These are phyloP conservation scores for Hyppa rectilinea DNA, from an alignment of 2,888 invertebrate genomes.

Conservation along the genomic window DNA sequence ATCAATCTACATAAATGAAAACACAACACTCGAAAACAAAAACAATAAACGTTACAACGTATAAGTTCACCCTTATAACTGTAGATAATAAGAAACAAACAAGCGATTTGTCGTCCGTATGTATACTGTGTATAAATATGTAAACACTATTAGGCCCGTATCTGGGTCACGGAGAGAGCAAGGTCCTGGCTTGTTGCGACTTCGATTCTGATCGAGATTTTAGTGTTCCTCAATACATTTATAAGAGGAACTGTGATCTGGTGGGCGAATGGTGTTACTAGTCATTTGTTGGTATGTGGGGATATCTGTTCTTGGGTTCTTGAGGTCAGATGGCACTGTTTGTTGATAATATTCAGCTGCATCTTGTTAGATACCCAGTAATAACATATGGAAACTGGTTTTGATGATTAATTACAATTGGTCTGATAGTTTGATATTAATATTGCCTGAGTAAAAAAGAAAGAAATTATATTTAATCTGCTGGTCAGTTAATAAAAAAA, in stretches of 20 bases:
- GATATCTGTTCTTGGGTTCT: slow-evolving; percentile 21
- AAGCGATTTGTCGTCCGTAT: slow-evolving; percentile 62
- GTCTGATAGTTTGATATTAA: too few relatives aligned
- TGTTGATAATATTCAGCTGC: slow-evolving; percentile 32
- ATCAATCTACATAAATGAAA: slow-evolving; percentile 28
- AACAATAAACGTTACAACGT: slow-evolving; percentile 28
- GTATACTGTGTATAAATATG: slow-evolving; percentile 63
- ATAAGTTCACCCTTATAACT: slow-evolving; percentile 48
- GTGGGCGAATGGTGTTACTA: slow-evolving; percentile 17
- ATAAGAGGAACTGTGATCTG: slow-evolving; percentile 9
- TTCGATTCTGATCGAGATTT: slow-evolving; percentile 38
- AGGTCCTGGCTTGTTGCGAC: slow-evolving; percentile 62
- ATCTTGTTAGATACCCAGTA: slow-evolving; percentile 3
- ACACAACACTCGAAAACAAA: slow-evolving; percentile 13
- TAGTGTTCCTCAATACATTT: slow-evolving; percentile 36
- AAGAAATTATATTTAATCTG: too few relatives aligned
- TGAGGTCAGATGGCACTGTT: slow-evolving; percentile 27
- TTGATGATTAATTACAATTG: neutral
- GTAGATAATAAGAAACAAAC: slow-evolving; percentile 68
- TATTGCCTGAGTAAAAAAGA: too few relatives aligned
- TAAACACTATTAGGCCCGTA: slow-evolving; percentile 72
- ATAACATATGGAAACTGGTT: neutral
- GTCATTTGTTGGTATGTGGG: slow-evolving; percentile 1
- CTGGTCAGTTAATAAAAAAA: too few relatives aligned
- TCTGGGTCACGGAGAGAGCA: slow-evolving; percentile 79